A percentile compares a stretch with the other conserved stretches of the same genome.
Conservation (phyloP, 2,113 vertebrate genomes). For the Nematolebias whitei region DNA sequence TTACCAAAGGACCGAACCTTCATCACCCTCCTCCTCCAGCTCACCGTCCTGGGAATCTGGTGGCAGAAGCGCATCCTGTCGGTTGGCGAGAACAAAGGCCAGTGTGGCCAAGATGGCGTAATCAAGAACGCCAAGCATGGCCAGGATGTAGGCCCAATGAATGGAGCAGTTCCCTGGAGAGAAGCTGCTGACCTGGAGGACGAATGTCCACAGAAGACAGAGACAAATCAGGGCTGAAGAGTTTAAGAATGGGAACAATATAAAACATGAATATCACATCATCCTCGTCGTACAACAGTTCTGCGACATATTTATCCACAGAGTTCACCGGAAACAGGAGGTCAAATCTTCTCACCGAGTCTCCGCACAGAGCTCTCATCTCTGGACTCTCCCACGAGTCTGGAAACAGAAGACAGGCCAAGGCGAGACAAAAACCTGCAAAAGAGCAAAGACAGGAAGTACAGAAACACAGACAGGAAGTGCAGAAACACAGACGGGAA, state of each 20-base stretch:
- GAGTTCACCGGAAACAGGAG: too few species aligned
- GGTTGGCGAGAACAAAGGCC: conserved; percentile 84
- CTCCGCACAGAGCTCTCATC: conserved; percentile 82
- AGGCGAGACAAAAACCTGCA: conserved; percentile 79
- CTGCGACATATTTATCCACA: too few species aligned
- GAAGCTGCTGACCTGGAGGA: conserved; percentile 78
- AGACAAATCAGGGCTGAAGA: background rate
- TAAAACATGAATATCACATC: too few species aligned
- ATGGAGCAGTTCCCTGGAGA: conserved; percentile 82
- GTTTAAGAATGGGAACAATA: background rate
- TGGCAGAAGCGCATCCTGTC: conserved; percentile 84
- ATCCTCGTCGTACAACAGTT: too few species aligned
- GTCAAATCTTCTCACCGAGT: conserved; percentile 68
- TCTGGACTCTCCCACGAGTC: conserved; percentile 84
- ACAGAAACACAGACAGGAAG: too few species aligned
- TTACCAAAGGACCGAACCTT: too few species aligned
- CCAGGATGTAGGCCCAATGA: conserved; percentile 86
- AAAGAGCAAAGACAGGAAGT: background rate
- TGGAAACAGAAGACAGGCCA: conserved; percentile 85
- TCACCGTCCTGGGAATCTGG: conserved; percentile 75
- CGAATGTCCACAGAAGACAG: background rate
- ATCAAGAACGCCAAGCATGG: conserved; percentile 82
- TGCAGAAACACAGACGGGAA: too few species aligned
- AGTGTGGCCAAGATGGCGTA: conserved; percentile 81
- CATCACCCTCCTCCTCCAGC: background rate